Conservation (phyloP, 2,113 vertebrate species). For the Apistogramma diplotaenia region DNA sequence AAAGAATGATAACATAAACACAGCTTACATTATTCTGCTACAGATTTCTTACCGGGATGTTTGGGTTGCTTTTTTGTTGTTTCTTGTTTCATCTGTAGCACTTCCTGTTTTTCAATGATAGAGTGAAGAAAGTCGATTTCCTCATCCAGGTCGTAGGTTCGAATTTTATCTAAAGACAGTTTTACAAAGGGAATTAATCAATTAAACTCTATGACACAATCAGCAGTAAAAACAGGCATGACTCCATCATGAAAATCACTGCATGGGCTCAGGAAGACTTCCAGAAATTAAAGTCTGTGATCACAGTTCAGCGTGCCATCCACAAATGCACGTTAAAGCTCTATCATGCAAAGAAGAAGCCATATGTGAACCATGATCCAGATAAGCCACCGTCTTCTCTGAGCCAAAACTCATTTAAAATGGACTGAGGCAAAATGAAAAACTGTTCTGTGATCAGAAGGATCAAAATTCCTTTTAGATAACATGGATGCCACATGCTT, state of each 20-base stretch:
- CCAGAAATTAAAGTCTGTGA: neutral
- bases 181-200: neutral
- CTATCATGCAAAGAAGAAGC: no score
- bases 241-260: neutral
- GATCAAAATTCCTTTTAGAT: neutral
- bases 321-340: no score
- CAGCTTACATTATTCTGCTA: neutral
- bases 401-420: neutral
- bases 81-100: neutral
- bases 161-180: slow-evolving; percentile 26
- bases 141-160: slow-evolving; percentile 71
- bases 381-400: neutral
- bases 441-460: neutral
- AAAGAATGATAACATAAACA: no score
- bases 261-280: neutral
- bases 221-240: neutral
- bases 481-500: neutral
- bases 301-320: no score
- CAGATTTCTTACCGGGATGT: slow-evolving; percentile 63
- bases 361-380: no score
- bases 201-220: neutral
- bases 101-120: slow-evolving; percentile 73
- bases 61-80: neutral
- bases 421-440: neutral
- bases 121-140: slow-evolving; percentile 85